phyloP scores from a whole-genome alignment of 2,888 invertebrate species.

The Andrena marginata region DNA sequence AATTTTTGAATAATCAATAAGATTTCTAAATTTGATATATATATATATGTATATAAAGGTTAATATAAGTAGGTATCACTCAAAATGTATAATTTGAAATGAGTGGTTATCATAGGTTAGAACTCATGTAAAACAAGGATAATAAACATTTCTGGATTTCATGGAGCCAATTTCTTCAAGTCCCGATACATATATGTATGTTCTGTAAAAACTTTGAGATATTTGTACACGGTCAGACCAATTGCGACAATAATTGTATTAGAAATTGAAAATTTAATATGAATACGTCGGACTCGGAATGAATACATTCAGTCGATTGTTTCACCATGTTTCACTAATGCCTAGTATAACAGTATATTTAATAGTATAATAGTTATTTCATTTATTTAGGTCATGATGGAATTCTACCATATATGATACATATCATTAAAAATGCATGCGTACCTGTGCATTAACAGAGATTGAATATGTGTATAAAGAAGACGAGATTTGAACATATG shows the following conservation, averaged over 20 bases:
- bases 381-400: slow-evolving; percentile 21
- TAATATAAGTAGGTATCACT: not conserved
- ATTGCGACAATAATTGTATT: not conserved
- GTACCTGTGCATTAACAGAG: slow-evolving; percentile 72
- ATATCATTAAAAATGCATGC: slow-evolving; percentile 32
- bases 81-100: not conserved
- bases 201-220: not conserved
- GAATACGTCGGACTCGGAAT: not conserved
- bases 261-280: slow-evolving; percentile 11
- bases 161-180: not conserved
- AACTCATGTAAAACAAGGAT: not conserved
- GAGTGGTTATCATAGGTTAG: slow-evolving; percentile 19
- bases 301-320: slow-evolving; percentile 35
- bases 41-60: not conserved
- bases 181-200: not conserved
- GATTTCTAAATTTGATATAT: not conserved
- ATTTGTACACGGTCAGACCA: not conserved
- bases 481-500: slow-evolving; percentile 66
- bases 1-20: not conserved
- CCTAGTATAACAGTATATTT: not conserved
- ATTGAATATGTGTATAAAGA: slow-evolving; percentile 54
- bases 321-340: slow-evolving; percentile 34
- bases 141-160: not conserved
- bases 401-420: slow-evolving; percentile 19
- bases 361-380: slow-evolving; percentile 7